These are phyloP conservation scores for Pongo pygmaeus DNA, from an alignment of 2,113 vertebrate species.

Conservation along the genomic window DNA sequence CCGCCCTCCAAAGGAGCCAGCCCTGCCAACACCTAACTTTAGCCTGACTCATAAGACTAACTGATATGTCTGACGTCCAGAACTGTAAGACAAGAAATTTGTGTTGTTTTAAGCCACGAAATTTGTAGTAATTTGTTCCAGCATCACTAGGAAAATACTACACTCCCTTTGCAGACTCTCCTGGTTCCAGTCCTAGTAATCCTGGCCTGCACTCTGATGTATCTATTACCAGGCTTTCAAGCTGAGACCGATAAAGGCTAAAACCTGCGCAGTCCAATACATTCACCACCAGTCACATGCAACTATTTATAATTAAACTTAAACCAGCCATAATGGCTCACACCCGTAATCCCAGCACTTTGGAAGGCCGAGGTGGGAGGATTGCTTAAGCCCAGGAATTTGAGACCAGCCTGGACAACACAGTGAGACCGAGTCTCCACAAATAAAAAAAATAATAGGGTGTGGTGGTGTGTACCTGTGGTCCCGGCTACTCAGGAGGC, in stretches of 20 bases:
- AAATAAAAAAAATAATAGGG: too few species aligned
- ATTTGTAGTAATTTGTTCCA: background rate
- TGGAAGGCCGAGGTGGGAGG: background rate
- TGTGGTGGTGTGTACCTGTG: background rate
- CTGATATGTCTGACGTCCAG: background rate
- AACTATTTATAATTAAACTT: background rate
- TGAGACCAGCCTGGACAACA: too few species aligned
- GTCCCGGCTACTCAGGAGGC: background rate
- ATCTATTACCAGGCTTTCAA: background rate
- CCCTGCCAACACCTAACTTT: background rate
- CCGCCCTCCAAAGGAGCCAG: background rate
- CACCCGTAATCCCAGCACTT: background rate
- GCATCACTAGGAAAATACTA: background rate
- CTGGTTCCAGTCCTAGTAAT: background rate
- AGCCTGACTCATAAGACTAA: background rate
- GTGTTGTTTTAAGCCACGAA: background rate
- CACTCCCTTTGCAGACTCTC: background rate
- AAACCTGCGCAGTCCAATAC: background rate
- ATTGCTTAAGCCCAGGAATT: background rate
- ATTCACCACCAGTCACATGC: background rate
- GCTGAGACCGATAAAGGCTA: background rate
- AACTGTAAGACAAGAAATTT: background rate
- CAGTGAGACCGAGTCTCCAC: too few species aligned
- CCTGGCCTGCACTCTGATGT: rapidly evolving
- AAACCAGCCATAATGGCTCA: background rate